phyloP scores from a whole-genome alignment of 2,888 invertebrate genomes.

The Nomada flava region DNA sequence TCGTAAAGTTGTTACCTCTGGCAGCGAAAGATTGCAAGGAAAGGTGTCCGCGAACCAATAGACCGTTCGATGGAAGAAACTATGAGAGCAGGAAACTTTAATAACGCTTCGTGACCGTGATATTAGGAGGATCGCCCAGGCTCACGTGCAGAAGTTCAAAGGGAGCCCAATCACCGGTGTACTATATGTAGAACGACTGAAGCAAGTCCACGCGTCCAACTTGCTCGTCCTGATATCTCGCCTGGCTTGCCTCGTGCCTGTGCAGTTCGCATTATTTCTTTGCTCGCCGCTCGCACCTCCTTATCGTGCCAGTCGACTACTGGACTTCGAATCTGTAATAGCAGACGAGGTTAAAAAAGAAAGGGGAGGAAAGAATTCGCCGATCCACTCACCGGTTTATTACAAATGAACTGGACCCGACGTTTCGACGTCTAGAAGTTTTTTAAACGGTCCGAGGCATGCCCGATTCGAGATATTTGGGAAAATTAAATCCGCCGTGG shows the following conservation, averaged over 20 bases:
- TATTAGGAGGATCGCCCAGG: slow-evolving; percentile 24
- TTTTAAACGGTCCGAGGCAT: not conserved
- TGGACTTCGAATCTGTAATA: slow-evolving; percentile 21
- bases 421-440: not conserved
- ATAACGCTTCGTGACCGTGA: slow-evolving; percentile 32
- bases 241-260: slow-evolving; percentile 51
- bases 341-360: not conserved
- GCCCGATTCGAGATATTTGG: slow-evolving; percentile 8
- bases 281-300: slow-evolving; percentile 47
- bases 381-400: not conserved
- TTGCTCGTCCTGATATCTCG: slow-evolving; percentile 42
- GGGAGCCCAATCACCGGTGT: slow-evolving; percentile 39
- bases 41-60: too few relatives aligned
- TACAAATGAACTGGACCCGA: not conserved
- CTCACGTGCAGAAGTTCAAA: slow-evolving; percentile 15
- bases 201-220: slow-evolving; percentile 38
- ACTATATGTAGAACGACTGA: slow-evolving; percentile 27
- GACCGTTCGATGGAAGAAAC: too few relatives aligned
- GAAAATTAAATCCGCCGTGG: slow-evolving; percentile 16
- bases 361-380: not conserved
- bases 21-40: too few relatives aligned
- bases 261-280: slow-evolving; percentile 49
- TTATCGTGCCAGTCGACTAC: slow-evolving; percentile 51
- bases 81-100: not conserved
- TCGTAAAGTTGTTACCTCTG: too few relatives aligned